Evolutionary conservation across 2,113 vertebrate species (phyloP).

Genomic region (Morone saxatilis): DNA sequence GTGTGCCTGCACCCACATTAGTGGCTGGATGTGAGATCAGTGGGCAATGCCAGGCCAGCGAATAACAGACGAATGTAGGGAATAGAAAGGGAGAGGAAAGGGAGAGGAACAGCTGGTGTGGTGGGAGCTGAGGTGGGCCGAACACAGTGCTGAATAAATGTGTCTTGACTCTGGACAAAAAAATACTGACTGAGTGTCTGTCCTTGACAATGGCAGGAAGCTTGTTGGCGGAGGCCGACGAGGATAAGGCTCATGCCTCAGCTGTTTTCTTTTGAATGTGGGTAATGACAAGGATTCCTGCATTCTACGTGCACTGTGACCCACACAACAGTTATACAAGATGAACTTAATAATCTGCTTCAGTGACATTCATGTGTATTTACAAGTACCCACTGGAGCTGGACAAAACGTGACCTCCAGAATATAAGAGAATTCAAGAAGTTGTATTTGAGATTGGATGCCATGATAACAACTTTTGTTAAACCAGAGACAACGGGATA

Average conservation of each 20-base stretch:
- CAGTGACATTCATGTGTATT: background rate
- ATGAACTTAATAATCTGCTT: constrained; percentile 27
- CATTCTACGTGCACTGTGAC: constrained; percentile 37
- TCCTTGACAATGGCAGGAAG: constrained; percentile 73
- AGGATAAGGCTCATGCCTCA: constrained; percentile 62
- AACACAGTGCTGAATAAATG: constrained; percentile 59
- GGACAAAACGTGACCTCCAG: background rate
- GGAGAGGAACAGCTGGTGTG: constrained; percentile 70
- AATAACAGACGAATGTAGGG: constrained; percentile 35
- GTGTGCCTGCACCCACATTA: constrained; percentile 26
- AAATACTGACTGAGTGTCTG: constrained; percentile 64
- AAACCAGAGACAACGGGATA: background rate
- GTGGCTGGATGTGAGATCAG: constrained; percentile 35
- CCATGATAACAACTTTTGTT: background rate
- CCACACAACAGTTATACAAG: constrained; percentile 9
- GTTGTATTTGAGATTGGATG: background rate
- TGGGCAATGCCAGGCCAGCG: constrained; percentile 38
- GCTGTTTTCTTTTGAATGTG: constrained; percentile 69
- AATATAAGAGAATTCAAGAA: background rate
- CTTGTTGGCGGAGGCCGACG: constrained; percentile 49
- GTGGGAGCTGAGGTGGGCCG: constrained; percentile 63
- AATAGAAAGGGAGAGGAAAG: constrained; percentile 43
- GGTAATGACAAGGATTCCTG: constrained; percentile 55
- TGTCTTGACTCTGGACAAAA: constrained; percentile 60
- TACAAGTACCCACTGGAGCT: background rate